Evolutionary conservation across 2,113 vertebrate genomes (phyloP).

Genomic region (Zonotrichia leucophrys): DNA sequence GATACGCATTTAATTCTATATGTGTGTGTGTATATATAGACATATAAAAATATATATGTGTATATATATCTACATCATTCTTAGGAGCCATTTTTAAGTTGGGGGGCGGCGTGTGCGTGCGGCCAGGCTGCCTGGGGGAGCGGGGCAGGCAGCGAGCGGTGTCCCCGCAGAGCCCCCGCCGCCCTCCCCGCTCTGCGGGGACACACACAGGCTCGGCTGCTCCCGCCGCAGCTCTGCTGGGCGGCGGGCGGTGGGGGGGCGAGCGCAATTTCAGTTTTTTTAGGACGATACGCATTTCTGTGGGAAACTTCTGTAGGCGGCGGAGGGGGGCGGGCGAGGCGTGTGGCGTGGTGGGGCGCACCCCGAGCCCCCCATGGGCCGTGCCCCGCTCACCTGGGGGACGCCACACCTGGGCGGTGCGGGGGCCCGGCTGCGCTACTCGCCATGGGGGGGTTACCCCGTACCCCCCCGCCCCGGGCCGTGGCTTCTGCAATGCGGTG

Average conservation of each 20-base stretch:
- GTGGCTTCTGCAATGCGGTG: constrained; percentile 82
- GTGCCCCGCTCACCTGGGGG: constrained; percentile 33
- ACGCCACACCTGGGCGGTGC: not conserved
- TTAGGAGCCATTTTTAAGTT: constrained; percentile 36
- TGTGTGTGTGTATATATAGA: too few relatives aligned
- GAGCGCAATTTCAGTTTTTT: not conserved
- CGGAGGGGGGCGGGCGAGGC: not conserved
- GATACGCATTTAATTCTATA: not conserved
- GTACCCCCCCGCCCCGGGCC: constrained; percentile 1
- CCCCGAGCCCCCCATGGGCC: not conserved
- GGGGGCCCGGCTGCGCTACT: not conserved
- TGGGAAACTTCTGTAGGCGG: not conserved
- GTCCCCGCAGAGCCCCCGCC: not conserved
- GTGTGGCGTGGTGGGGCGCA: not conserved
- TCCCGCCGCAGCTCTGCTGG: not conserved
- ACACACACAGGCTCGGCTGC: not conserved
- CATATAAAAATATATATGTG: not conserved
- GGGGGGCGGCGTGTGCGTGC: not conserved
- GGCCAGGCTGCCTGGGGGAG: not conserved
- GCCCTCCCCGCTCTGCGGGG: not conserved
- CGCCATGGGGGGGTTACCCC: not conserved
- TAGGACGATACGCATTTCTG: not conserved
- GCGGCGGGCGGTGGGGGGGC: too few relatives aligned
- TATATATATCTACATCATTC: not conserved
- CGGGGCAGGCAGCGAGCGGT: not conserved